Conservation (phyloP, 1,140 invertebrate genomes). For the Halictus rubicundus region DNA sequence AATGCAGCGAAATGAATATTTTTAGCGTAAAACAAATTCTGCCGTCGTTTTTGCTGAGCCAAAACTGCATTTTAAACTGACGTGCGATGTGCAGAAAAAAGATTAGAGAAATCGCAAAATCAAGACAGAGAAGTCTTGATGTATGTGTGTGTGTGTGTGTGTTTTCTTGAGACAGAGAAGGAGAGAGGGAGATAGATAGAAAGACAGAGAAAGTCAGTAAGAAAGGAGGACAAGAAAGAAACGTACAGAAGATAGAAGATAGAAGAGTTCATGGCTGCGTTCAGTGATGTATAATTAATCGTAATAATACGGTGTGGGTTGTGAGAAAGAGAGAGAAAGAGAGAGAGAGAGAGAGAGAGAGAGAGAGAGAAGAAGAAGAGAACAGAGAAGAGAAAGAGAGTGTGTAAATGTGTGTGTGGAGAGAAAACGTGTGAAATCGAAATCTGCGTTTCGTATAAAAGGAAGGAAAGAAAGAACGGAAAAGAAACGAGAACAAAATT, state of each 20-base stretch:
- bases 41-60: no score
- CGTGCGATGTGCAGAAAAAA: constrained; percentile 42
- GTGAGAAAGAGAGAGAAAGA: no score
- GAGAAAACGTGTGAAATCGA: constrained; percentile 53
- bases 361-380: no score
- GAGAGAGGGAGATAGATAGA: constrained; percentile 13
- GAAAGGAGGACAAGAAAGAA: constrained; percentile 47
- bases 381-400: no score
- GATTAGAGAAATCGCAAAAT: constrained; percentile 39
- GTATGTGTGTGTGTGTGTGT: constrained; percentile 16
- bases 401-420: no score
- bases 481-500: constrained; percentile 21
- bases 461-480: neutral
- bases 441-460: constrained; percentile 52
- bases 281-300: constrained; percentile 60
- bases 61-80: no score
- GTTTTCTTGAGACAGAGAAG: constrained; percentile 19
- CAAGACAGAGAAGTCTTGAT: no score
- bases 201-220: neutral
- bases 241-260: constrained; percentile 66
- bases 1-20: no score
- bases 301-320: neutral
- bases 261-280: constrained; percentile 66
- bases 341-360: neutral
- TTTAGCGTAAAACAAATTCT: no score